A percentile compares a stretch with the other conserved stretches of the same genome.
phyloP scores from a whole-genome alignment of 2,888 invertebrate species.

The Cremastinae sp. region DNA sequence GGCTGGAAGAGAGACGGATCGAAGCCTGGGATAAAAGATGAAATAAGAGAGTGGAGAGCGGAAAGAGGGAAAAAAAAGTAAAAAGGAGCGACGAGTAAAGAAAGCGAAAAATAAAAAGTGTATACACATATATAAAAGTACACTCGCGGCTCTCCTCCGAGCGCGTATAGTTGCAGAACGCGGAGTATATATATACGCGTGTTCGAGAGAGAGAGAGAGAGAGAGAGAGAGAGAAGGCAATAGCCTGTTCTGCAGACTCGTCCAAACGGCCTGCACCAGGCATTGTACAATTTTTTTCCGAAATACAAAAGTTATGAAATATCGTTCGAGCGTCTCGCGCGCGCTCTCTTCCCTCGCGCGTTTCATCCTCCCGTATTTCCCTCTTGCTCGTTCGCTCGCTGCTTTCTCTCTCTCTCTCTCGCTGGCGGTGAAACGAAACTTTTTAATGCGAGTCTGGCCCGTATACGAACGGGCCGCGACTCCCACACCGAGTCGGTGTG shows the following conservation, averaged over 20 bases:
- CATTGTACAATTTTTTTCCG: constrained; percentile 73
- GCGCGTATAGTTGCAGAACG: no score
- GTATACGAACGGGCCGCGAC: constrained; percentile 60
- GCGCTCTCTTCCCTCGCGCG: constrained; percentile 10
- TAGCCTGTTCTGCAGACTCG: constrained; percentile 37
- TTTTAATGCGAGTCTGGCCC: constrained; percentile 75
- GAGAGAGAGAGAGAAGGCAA: constrained; percentile 41
- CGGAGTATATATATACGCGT: constrained; percentile 3
- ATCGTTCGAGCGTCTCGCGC: constrained; percentile 72
- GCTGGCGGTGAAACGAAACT: constrained; percentile 70
- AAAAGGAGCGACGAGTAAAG: constrained; percentile 14
- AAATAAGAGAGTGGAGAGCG: constrained; percentile 26
- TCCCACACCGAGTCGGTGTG: constrained; percentile 26
- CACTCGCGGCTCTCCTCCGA: no score
- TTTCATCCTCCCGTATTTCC: constrained; percentile 16
- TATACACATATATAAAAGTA: background rate
- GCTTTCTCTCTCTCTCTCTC: constrained; percentile 1
- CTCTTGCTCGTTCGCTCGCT: background rate
- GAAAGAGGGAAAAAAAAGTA: no score
- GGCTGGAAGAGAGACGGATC: constrained; percentile 18
- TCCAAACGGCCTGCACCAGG: constrained; percentile 59
- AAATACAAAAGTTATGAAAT: constrained; percentile 80
- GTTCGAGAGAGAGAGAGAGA: constrained; percentile 19
- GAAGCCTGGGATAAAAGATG: constrained; percentile 22
- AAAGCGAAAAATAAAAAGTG: constrained; percentile 27